Evolutionary conservation across 2,113 vertebrate genomes (phyloP).

Genomic region (Nycticryphes semicollaris): DNA sequence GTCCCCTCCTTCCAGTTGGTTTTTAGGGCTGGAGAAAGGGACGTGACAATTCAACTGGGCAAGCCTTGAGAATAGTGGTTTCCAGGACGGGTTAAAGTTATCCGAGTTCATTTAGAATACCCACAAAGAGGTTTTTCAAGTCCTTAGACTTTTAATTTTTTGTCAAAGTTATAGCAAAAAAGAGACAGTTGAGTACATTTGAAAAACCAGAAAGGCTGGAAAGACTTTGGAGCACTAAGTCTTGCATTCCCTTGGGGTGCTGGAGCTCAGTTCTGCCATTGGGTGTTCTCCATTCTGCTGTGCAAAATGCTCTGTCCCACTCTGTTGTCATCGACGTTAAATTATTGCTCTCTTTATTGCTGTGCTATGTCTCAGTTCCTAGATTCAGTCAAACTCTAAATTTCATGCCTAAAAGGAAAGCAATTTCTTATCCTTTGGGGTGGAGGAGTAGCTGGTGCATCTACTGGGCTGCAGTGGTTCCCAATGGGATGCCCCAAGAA

Average conservation of each 20-base stretch:
- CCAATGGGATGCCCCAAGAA: background rate
- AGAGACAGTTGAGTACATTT: background rate
- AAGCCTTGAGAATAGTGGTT: background rate
- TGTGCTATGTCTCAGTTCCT: background rate
- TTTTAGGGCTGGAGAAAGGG: background rate
- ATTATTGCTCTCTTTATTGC: background rate
- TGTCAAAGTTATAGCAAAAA: background rate
- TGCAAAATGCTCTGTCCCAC: background rate
- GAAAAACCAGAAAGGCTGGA: background rate
- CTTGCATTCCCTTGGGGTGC: accelerated
- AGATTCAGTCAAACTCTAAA: background rate
- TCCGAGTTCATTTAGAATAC: background rate
- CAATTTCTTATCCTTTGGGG: background rate
- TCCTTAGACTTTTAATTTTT: background rate
- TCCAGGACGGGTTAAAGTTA: background rate
- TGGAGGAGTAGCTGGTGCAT: background rate
- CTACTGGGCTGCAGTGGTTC: background rate
- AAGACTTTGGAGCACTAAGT: background rate
- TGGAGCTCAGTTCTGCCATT: background rate
- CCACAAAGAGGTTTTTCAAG: background rate
- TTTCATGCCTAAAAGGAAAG: background rate
- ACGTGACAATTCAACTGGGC: background rate
- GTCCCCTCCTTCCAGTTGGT: background rate
- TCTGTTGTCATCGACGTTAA: background rate
- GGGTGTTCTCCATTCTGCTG: background rate